Percentiles rank a stretch among this genome's conserved stretches.
Evolutionary conservation across 2,888 invertebrate species (phyloP).

Genomic region (Pimpla rufipes): DNA sequence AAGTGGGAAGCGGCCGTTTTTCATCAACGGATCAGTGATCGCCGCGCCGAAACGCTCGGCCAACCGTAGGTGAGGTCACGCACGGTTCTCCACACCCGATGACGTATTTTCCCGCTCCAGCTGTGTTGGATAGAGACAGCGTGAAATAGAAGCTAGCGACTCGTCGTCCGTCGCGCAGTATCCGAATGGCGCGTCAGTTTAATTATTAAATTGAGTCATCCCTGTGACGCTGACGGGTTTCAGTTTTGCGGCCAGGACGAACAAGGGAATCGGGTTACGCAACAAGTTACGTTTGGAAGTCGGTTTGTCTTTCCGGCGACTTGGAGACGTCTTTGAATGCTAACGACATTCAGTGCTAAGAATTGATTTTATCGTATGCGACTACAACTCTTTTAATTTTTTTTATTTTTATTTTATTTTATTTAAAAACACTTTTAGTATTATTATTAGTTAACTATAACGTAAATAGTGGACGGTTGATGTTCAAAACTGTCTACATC

Average conservation of each 20-base stretch:
- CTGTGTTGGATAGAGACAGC: background rate
- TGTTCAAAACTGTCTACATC: too few species aligned
- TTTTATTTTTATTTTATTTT: too few species aligned
- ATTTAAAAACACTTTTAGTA: too few species aligned
- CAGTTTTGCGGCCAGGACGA: background rate
- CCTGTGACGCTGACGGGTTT: background rate
- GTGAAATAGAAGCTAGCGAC: slow-evolving; percentile 16
- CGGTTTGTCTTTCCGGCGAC: background rate
- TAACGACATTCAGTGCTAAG: too few species aligned
- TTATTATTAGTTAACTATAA: too few species aligned
- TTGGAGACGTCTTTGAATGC: background rate
- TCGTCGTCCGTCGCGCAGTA: slow-evolving; percentile 19
- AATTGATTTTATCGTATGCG: too few species aligned
- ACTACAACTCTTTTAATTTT: too few species aligned
- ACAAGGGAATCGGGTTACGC: background rate
- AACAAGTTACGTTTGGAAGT: background rate
- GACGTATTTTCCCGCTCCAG: background rate
- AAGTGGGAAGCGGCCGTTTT: slow-evolving; percentile 22
- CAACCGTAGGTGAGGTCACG: slow-evolving; percentile 12
- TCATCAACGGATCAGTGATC: background rate
- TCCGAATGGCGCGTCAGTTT: slow-evolving; percentile 28
- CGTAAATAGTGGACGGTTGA: too few species aligned
- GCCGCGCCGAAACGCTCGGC: background rate
- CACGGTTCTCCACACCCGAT: background rate
- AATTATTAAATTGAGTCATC: slow-evolving; percentile 66